Percentiles rank a stretch among this genome's conserved stretches.
phyloP scores from a whole-genome alignment of 2,888 invertebrate species.

The Dicyrtoma fusca region DNA sequence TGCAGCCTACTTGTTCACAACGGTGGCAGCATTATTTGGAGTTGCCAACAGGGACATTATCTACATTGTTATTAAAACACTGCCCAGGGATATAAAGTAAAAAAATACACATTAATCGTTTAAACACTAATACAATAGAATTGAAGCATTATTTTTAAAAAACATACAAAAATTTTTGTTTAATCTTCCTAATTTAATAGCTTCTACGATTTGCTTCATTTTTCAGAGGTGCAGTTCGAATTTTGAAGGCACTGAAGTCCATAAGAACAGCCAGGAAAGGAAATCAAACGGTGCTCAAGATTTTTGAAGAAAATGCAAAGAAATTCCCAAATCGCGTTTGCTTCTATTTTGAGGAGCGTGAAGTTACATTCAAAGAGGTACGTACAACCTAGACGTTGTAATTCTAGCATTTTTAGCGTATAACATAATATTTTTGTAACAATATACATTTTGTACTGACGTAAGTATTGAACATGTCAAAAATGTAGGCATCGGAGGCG shows the following conservation, averaged over 20 bases:
- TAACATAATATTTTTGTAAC: too few species aligned
- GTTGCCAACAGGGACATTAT: constrained; percentile 11
- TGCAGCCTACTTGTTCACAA: constrained; percentile 13
- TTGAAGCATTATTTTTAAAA: background rate
- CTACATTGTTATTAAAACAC: constrained; percentile 10
- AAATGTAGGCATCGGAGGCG: constrained; percentile 66
- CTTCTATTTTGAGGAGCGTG: constrained; percentile 78
- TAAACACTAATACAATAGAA: too few species aligned
- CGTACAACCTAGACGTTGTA: too few species aligned
- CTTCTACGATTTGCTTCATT: too few species aligned
- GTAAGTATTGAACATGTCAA: too few species aligned
- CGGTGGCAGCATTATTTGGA: constrained; percentile 16
- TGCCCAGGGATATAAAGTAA: constrained; percentile 29
- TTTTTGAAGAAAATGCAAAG: constrained; percentile 74
- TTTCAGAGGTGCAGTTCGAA: constrained; percentile 14
- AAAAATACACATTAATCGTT: too few species aligned
- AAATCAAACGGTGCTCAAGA: constrained; percentile 75
- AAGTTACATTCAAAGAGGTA: constrained; percentile 84
- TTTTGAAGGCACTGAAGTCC: background rate
- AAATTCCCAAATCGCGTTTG: constrained; percentile 82
- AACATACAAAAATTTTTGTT: too few species aligned
- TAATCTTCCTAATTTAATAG: too few species aligned
- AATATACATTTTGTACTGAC: too few species aligned
- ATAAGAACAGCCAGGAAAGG: constrained; percentile 66
- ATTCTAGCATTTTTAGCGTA: too few species aligned